These are phyloP conservation scores for Portunus trituberculatus DNA, from an alignment of 1,140 invertebrate species.

Conservation along the genomic window DNA sequence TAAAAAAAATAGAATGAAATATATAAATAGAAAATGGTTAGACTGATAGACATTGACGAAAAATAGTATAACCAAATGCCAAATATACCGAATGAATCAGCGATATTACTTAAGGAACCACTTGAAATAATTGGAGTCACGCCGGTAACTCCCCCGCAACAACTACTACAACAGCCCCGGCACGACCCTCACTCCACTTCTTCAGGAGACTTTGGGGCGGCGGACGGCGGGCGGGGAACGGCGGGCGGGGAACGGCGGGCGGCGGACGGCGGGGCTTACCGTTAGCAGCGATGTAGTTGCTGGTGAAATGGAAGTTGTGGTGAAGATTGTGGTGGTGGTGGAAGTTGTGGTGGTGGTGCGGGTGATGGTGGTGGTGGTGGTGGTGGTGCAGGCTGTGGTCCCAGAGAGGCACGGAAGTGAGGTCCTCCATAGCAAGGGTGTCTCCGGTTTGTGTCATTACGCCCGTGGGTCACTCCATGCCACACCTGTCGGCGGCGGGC, in stretches of 20 bases:
- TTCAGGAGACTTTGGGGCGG: background rate
- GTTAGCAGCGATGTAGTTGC: constrained; percentile 68
- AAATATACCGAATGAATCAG: too few species aligned
- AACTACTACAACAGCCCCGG: background rate
- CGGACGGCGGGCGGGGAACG: too few species aligned
- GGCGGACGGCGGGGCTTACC: constrained; percentile 33
- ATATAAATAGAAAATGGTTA: too few species aligned
- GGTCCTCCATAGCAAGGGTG: constrained; percentile 63
- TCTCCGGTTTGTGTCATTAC: constrained; percentile 31
- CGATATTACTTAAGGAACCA: too few species aligned
- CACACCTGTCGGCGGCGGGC: constrained; percentile 28
- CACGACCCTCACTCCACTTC: background rate
- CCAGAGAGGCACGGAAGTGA: constrained; percentile 66
- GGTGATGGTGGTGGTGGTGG: constrained; percentile 65
- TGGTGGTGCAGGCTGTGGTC: constrained; percentile 66
- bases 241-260: too few species aligned
- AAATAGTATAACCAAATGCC: too few species aligned
- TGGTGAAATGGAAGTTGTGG: constrained; percentile 69
- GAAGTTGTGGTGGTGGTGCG: constrained; percentile 44
- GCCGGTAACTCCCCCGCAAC: background rate
- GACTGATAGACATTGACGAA: background rate
- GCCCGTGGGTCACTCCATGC: constrained; percentile 38
- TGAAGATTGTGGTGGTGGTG: constrained; percentile 60
- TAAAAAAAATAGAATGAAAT: too few species aligned
- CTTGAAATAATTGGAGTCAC: background rate